Evolutionary conservation across 2,797 vertebrate genomes (phyloP).

Genomic region (Aplochiton taeniatus): DNA sequence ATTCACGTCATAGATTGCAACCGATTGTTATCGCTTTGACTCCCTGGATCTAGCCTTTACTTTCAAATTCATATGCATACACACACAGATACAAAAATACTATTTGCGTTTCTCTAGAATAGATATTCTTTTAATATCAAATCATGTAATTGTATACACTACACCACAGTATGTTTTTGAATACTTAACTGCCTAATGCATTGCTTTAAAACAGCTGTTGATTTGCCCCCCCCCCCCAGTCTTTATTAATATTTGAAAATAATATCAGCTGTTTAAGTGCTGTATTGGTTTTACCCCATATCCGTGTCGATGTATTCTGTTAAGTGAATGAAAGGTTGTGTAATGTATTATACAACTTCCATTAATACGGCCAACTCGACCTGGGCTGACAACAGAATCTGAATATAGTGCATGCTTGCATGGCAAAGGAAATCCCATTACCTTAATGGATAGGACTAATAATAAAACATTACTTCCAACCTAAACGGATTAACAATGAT

Average conservation of each 20-base stretch:
- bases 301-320: conserved; percentile 41
- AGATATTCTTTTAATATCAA: too few species aligned
- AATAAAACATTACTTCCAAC: conserved; percentile 72
- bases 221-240: not conserved
- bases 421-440: conserved; percentile 69
- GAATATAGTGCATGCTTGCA: conserved; percentile 56
- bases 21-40: too few species aligned
- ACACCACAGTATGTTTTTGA: conserved; percentile 1
- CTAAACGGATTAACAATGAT: conserved; percentile 73
- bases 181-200: conserved; percentile 16
- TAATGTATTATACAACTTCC: conserved; percentile 58
- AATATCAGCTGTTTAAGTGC: conserved; percentile 31
- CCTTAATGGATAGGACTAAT: conserved; percentile 73
- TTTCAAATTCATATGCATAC: too few species aligned
- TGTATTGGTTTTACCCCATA: conserved; percentile 27
- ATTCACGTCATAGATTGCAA: too few species aligned
- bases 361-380: conserved; percentile 61
- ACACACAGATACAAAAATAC: too few species aligned
- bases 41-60: too few species aligned
- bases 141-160: not conserved
- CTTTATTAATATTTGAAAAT: conserved; percentile 17
- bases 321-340: conserved; percentile 51
- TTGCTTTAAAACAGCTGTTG: conserved; percentile 4
- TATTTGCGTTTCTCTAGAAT: too few species aligned
- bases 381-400: conserved; percentile 54